Percentiles rank a stretch among this genome's conserved stretches.
Evolutionary conservation across 2,113 vertebrate species (phyloP).

Genomic region (Natator depressus): DNA sequence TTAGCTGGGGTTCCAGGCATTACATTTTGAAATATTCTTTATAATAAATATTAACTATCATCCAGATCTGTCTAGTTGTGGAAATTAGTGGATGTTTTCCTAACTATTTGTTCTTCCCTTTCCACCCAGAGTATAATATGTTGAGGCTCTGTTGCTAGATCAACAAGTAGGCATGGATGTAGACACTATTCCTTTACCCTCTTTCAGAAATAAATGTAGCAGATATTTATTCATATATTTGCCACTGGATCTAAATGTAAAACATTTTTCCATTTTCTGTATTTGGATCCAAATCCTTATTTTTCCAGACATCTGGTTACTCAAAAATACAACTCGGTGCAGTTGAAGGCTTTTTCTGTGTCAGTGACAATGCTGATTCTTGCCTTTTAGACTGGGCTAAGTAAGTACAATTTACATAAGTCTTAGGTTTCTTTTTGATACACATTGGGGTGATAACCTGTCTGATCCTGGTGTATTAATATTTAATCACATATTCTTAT

Average conservation of each 20-base stretch:
- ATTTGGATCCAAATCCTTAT: accelerated
- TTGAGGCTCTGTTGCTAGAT: background rate
- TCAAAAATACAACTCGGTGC: background rate
- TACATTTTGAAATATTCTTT: background rate
- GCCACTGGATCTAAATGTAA: accelerated
- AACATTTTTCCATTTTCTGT: background rate
- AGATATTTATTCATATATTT: background rate
- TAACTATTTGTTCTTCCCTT: background rate
- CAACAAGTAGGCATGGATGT: background rate
- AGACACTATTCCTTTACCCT: background rate
- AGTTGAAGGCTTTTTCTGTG: background rate
- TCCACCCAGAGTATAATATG: background rate
- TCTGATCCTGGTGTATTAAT: background rate
- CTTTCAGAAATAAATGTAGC: background rate
- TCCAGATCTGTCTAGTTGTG: background rate
- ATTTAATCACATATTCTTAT: background rate
- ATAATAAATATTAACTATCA: background rate
- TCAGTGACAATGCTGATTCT: background rate
- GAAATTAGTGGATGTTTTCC: background rate
- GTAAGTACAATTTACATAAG: background rate
- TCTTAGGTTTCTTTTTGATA: background rate
- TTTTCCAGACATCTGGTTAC: background rate
- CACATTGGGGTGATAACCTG: too few species aligned
- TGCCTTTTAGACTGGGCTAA: background rate
- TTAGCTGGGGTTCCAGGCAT: background rate